Evolutionary conservation across 2,888 invertebrate genomes (phyloP).

Genomic region (Tipula vernalis): DNA sequence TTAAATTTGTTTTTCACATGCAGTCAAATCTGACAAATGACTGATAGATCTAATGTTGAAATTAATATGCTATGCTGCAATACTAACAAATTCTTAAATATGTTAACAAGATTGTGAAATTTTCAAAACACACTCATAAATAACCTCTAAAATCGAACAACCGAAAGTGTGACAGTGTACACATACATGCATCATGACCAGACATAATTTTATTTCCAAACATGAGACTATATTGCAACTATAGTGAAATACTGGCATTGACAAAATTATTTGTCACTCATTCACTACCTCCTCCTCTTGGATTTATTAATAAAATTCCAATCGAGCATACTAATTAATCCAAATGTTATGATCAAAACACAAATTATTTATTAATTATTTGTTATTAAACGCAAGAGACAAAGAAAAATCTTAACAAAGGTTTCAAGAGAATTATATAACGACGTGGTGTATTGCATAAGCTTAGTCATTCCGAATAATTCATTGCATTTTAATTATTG

Average conservation of each 20-base stretch:
- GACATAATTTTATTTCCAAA: background rate
- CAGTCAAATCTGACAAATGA: no score
- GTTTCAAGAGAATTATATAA: background rate
- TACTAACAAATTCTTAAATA: background rate
- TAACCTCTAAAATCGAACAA: background rate
- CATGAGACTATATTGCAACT: background rate
- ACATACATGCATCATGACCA: background rate
- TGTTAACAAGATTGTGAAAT: background rate
- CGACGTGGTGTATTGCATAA: background rate
- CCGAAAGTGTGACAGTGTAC: background rate
- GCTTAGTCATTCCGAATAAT: background rate
- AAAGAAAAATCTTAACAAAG: background rate
- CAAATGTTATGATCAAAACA: background rate
- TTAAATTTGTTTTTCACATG: no score
- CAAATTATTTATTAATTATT: background rate
- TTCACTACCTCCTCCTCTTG: background rate
- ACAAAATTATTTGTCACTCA: background rate
- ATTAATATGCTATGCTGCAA: background rate
- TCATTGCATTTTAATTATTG: background rate
- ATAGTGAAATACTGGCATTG: background rate
- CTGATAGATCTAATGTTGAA: no score
- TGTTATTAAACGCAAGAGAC: background rate
- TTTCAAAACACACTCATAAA: background rate
- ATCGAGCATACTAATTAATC: background rate
- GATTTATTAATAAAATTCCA: background rate